Base-by-base conservation (phyloP, 2,797 vertebrate genomes). In the Micromesistius poutassou region DNA sequence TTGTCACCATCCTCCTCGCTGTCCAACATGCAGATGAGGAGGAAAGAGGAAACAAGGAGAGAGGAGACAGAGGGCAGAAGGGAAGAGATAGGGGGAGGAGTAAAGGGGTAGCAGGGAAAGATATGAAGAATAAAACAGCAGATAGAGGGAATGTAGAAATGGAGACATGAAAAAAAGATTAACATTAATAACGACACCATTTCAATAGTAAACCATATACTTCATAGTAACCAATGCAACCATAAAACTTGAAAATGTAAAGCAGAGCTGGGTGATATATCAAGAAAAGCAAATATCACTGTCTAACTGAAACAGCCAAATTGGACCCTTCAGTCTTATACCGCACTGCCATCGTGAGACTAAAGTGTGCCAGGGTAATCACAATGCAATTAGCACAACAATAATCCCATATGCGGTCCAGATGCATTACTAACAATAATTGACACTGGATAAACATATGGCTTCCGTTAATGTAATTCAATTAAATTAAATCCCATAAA, bases 1-100 rank as follows among this genome's bases (percentile, higher is more conserved):
- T 96, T 95, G 87, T 98, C 97, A 40, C 95, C 96, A 76, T 99
- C 96, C 90, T 98, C 97, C 84, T 99, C 97, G 82, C 97, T 98
- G 91, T 68, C 90, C 85, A 77, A 38, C 73, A 78, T 55, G 84
- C 40, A 87, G 12, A 16, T 72, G 31, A 76, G 46, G 46, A 8
- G 33, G 71, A 75, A 19, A 28, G 74, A 77, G 19, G 30, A 77
- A 40, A 73, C 31, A 31, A 30, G 36, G 38, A 38, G 55, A 73
- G 13, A n/a, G 10, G 13, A 50, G 40, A 42, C 62, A 19, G 70
- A 13, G 5, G 62, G n/a, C 5, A 22, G 9, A 12, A 38, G 73
- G 55, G 14, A 1, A 35, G 36, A 38, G 2, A 70, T 0, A 28
- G 30, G 40, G 35, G 16, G 30, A 36, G 3, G 77, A n/a, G 13